Percentiles rank a stretch among this genome's conserved stretches.
Conservation (phyloP, 2,113 vertebrate genomes). For the Chloropsis cyanopogon region DNA sequence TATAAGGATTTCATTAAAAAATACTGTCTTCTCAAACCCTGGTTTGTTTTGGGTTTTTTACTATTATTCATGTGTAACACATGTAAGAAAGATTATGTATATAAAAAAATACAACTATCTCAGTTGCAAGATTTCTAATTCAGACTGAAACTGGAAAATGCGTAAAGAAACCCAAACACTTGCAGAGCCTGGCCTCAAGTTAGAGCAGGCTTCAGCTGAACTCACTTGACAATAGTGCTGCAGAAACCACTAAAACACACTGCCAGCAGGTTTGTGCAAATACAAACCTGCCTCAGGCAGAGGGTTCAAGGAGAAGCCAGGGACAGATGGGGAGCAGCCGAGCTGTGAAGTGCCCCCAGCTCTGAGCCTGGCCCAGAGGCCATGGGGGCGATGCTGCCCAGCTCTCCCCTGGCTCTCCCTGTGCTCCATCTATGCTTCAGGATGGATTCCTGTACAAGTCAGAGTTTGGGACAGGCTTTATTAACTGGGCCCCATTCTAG, state of each 20-base stretch:
- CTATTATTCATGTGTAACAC: background rate
- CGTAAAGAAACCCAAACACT: background rate
- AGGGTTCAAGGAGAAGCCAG: background rate
- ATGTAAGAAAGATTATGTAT: background rate
- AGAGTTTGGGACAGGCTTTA: background rate
- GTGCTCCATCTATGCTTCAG: background rate
- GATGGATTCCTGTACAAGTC: background rate
- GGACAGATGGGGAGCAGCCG: rapidly evolving
- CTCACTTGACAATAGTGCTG: background rate
- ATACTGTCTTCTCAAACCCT: background rate
- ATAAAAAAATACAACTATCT: background rate
- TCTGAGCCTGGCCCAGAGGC: rapidly evolving
- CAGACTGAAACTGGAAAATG: background rate
- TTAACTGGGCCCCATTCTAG: background rate
- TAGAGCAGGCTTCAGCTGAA: background rate
- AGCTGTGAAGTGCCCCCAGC: background rate
- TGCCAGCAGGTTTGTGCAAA: background rate
- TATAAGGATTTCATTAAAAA: background rate
- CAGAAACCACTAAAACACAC: background rate
- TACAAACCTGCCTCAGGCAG: background rate
- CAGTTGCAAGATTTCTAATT: background rate
- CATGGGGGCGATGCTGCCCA: rapidly evolving
- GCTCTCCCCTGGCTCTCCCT: background rate
- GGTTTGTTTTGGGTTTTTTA: background rate
- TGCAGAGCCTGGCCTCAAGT: background rate